A percentile compares a stretch with the other conserved stretches of the same genome.
phyloP scores from a whole-genome alignment of 1,140 invertebrate species.

The Portunus trituberculatus region DNA sequence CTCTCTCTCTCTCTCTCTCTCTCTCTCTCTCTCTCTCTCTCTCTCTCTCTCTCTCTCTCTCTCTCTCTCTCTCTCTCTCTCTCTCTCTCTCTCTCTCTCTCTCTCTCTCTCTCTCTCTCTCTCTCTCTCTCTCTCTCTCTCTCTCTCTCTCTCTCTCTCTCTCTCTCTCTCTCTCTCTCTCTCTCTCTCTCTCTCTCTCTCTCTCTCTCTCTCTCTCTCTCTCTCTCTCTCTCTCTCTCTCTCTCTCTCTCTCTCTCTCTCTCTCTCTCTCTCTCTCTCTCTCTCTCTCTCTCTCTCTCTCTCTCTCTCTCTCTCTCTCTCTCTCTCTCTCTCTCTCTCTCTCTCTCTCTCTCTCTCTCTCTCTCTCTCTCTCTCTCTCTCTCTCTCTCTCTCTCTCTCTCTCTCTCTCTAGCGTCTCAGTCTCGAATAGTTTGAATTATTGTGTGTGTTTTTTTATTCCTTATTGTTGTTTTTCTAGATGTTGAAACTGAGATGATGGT shows the following conservation, averaged over 20 bases:
- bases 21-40: neutral
- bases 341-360: neutral
- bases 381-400: slow-evolving; percentile 36
- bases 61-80: neutral
- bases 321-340: slow-evolving; percentile 3
- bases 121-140: neutral
- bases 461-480: too few species aligned
- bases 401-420: neutral
- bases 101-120: neutral
- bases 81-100: slow-evolving; percentile 39
- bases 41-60: neutral
- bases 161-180: slow-evolving; percentile 35
- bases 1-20: slow-evolving; percentile 36
- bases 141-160: slow-evolving; percentile 15
- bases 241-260: slow-evolving; percentile 26
- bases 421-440: too few species aligned
- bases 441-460: too few species aligned
- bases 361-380: neutral
- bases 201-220: neutral
- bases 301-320: slow-evolving; percentile 26
- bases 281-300: neutral
- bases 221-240: slow-evolving; percentile 18
- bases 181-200: neutral
- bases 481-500: too few species aligned
- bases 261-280: neutral